These are phyloP conservation scores for Oenanthe oenanthe DNA, from an alignment of 2,113 vertebrate genomes.

Conservation along the genomic window DNA sequence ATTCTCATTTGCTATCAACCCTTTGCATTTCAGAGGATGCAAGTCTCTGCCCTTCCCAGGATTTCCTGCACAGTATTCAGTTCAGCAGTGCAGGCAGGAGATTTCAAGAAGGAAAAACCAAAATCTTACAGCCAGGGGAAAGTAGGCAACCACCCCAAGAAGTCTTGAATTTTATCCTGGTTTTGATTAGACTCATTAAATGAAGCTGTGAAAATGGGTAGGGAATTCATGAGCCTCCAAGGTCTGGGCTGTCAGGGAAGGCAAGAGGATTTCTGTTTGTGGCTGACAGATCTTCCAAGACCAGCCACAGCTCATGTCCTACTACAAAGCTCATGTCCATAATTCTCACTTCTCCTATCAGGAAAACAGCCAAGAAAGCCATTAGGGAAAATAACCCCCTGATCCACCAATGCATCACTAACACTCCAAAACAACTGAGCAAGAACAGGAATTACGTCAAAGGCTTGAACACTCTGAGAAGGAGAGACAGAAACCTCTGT, in stretches of 20 bases:
- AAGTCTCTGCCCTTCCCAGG: background rate
- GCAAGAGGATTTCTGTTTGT: background rate
- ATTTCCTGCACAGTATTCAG: background rate
- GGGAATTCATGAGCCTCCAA: background rate
- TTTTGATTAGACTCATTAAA: background rate
- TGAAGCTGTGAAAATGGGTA: background rate
- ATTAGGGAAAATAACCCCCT: background rate
- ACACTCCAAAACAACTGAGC: background rate
- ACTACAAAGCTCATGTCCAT: rapidly evolving
- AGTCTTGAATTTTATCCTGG: background rate
- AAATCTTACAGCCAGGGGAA: background rate
- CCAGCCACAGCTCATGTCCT: background rate
- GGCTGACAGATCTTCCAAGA: background rate
- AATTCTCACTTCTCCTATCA: background rate
- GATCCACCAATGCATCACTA: background rate
- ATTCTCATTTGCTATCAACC: background rate
- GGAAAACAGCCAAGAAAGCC: background rate
- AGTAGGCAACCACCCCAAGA: background rate
- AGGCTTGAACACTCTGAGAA: background rate
- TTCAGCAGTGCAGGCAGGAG: background rate
- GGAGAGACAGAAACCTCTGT: background rate
- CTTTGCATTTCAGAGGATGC: background rate
- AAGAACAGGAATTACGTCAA: background rate
- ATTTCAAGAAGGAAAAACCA: background rate
- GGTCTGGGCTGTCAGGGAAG: background rate